Base-by-base conservation (phyloP, 2,888 invertebrate species). In the Synergus laeviventris region DNA sequence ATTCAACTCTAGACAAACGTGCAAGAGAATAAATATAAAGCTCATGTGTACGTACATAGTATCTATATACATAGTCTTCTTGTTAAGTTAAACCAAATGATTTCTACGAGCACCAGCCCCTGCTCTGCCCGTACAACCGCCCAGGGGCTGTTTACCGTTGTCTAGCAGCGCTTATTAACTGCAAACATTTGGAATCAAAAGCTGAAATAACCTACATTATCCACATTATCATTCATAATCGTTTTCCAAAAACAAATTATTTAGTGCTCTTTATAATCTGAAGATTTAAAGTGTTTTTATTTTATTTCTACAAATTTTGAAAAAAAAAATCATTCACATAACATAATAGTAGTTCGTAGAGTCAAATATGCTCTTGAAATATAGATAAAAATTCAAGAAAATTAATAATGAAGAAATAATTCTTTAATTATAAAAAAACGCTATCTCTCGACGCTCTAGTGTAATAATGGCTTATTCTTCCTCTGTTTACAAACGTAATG, bases 401-500 rank as follows among this genome's bases (percentile, higher is more conserved):
- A 31, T 31, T 31, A 31, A 31, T 31, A 42, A 42, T 42, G 42
- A 42, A 42, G 12, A 42, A 42, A 42, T 12, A 42, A 0, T 42
- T 12, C 7, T 42, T 42, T 42, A 12, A 42, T 8, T 42, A 14
- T 42, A 14, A 42, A 42, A 42, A 42, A 42, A 31, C 16, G 38
- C 12, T 36, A 36, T 54, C 18, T 54, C 54, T 54, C 54, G 16
- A 60, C 36, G n/a, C 36, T 38, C 38, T 62, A 21, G 39, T 36
- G 18, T 3, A 62, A 38, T 18, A 62, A 62, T 62, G 39, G 18
- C n/a, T 62, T 39, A n/a, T n/a, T 62, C 11, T 61, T 16, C 38
- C 12, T 39, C 18, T 85, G 84, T 84, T 84, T 86, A 83, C 84
- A 87, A 86, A 87, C 84, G 83, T 81, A 85, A 86, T 84, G 84